phyloP scores from a whole-genome alignment of 2,797 vertebrate genomes.

The Gila robusta region DNA sequence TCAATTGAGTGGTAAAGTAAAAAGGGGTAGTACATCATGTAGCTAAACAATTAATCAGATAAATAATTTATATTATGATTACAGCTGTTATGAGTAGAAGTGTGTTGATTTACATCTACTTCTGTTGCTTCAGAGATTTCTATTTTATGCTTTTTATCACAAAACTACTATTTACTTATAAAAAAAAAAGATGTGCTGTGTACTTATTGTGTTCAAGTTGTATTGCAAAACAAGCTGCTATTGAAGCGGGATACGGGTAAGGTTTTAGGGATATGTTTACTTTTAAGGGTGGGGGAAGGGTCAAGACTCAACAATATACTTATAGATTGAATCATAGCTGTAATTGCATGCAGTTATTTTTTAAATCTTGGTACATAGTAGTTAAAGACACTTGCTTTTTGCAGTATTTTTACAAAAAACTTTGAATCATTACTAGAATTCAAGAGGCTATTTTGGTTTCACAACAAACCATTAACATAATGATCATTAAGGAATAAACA shows the following conservation, averaged over 20 bases:
- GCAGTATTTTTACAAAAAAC: not conserved
- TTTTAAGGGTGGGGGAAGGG: not conserved
- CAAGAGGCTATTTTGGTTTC: not conserved
- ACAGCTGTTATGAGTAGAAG: not conserved
- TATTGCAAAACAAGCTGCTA: not conserved
- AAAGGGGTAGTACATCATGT: slow-evolving; percentile 10
- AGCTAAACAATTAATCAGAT: slow-evolving; percentile 6
- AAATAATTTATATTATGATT: slow-evolving; percentile 9
- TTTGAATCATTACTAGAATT: not conserved
- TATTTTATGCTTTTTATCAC: not conserved
- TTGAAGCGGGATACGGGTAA: not conserved
- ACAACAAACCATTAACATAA: not conserved
- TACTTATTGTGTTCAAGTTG: not conserved
- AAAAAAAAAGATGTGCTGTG: not conserved
- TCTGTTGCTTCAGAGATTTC: not conserved
- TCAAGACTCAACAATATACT: not conserved
- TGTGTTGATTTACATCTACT: not conserved
- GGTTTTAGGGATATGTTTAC: not conserved
- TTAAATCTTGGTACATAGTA: not conserved
- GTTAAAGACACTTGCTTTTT: not conserved
- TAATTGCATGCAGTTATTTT: no score
- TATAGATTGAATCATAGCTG: no score
- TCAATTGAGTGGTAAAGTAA: not conserved
- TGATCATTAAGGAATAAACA: not conserved
- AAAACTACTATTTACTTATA: not conserved